Base-by-base conservation (phyloP, 2,888 invertebrate species). In the Agonopterix subpropinquella region DNA sequence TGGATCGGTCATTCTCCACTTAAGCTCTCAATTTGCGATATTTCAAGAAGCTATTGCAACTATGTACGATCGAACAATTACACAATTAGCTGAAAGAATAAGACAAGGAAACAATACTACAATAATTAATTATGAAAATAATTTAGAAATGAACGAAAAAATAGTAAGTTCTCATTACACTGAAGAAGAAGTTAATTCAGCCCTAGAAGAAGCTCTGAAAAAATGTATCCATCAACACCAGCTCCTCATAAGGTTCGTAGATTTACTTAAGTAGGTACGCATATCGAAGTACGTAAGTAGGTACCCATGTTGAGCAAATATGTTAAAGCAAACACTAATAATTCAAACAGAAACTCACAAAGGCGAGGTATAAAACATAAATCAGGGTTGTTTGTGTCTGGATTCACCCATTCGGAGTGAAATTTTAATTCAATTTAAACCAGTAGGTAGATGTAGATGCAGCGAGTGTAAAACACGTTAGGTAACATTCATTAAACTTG, bases 151-250 rank as follows among this genome's bases (percentile, higher is more conserved):
- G 41, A 64, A 65, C 47, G 79, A 81, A 62, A 62, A 45, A 47
- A 62, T 73, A 41, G 73, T 82, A 4, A 64, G 59, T 56, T 55
- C 57, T 36, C 70, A 70, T 59, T 70, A 70, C 47, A 59, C 71
- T 1, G 59, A 71, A 44, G 49, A 69, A 57, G 69, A 81, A 62
- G 78, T 87, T 51, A 79, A 81, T 55, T 57, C 54, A 11, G 77
- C 76, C 9, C 59, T 87, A 52, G 70, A 80, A 61, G 65, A 56
- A 41, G 67, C 73, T 35, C 59, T 86, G 43, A 66, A 61, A 52
- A 71, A 62, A 55, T 86, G 82, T 61, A 70, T 86, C 59, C 70
- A 64, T n/a, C 88, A 88, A 62, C 87, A 88, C 57, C 86, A 87
- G 59, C 47, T 76, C 44, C 66, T 87, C 9, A 82, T 86, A 52